Percentiles rank a stretch among this genome's conserved stretches.
Conservation (phyloP, 2,888 invertebrate genomes). For the Zonitis immaculata region DNA sequence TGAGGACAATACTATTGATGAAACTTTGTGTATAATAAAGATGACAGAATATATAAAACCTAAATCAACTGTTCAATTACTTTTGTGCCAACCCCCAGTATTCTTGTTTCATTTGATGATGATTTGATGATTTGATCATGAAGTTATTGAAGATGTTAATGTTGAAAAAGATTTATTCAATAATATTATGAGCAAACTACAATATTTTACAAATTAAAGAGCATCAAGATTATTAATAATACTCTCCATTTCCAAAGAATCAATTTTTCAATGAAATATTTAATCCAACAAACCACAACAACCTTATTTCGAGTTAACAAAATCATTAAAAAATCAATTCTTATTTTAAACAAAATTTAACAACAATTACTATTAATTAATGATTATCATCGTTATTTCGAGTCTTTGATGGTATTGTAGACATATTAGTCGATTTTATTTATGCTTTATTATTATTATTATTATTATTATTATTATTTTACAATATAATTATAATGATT, state of each 20-base stretch:
- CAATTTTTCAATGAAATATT: slow-evolving; percentile 7
- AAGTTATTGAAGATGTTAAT: too few species aligned
- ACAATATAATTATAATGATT: too few species aligned
- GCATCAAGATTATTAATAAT: slow-evolving; percentile 39
- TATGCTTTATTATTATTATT: slow-evolving; percentile 2
- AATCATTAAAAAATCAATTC: neutral
- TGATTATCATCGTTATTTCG: slow-evolving; percentile 47
- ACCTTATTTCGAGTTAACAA: too few species aligned
- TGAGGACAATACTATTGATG: too few species aligned
- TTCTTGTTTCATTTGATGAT: too few species aligned
- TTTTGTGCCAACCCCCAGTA: too few species aligned
- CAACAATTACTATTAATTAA: slow-evolving; percentile 42
- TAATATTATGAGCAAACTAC: slow-evolving; percentile 36
- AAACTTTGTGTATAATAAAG: too few species aligned
- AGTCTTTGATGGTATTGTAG: slow-evolving; percentile 14
- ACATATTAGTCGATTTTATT: neutral
- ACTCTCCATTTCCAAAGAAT: slow-evolving; percentile 36
- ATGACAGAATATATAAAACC: too few species aligned
- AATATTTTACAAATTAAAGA: slow-evolving; percentile 40
- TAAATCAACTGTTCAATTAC: too few species aligned
- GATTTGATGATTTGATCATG: too few species aligned
- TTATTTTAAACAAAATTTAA: slow-evolving; percentile 28
- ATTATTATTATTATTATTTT: neutral
- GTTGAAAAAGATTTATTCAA: slow-evolving; percentile 39
- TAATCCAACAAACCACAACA: neutral